Evolutionary conservation across 2,113 vertebrate genomes (phyloP).

Genomic region (Cyprinodon brontotheroides): DNA sequence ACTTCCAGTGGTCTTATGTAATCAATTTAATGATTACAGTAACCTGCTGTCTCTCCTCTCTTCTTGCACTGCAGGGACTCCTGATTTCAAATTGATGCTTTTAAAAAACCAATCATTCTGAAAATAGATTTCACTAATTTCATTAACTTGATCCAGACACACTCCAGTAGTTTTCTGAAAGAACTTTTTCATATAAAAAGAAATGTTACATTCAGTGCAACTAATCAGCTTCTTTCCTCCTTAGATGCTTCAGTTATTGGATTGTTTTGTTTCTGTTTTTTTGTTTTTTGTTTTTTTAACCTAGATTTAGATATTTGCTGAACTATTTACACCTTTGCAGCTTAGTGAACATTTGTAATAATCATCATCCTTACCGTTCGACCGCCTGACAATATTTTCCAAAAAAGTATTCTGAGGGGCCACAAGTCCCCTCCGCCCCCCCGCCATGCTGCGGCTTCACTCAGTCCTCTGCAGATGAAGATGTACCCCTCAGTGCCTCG

Average conservation of each 20-base stretch:
- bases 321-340: not conserved
- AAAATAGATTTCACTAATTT: not conserved
- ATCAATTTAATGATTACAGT: conserved; percentile 24
- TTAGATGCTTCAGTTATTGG: conserved; percentile 1
- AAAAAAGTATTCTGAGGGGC: conserved; percentile 96
- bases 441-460: conserved; percentile 85
- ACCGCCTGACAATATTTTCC: conserved; percentile 95
- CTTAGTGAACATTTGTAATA: not conserved
- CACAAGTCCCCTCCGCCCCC: conserved; percentile 93
- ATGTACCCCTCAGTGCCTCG: conserved; percentile 42
- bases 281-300: not conserved
- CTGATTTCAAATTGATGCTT: not conserved
- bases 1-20: conserved; percentile 37
- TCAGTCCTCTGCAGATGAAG: conserved; percentile 76
- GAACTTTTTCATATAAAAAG: conserved; percentile 9
- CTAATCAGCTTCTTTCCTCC: not conserved
- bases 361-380: conserved; percentile 86
- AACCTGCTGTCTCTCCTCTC: conserved; percentile 15
- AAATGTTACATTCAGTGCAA: not conserved
- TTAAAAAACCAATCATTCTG: not conserved
- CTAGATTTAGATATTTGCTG: not conserved
- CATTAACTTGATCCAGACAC: not conserved
- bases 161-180: not conserved
- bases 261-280: not conserved
- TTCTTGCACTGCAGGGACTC: conserved; percentile 3